phyloP scores from a whole-genome alignment of 1,140 invertebrate species.

The Aphaenogaster ashmeadi region DNA sequence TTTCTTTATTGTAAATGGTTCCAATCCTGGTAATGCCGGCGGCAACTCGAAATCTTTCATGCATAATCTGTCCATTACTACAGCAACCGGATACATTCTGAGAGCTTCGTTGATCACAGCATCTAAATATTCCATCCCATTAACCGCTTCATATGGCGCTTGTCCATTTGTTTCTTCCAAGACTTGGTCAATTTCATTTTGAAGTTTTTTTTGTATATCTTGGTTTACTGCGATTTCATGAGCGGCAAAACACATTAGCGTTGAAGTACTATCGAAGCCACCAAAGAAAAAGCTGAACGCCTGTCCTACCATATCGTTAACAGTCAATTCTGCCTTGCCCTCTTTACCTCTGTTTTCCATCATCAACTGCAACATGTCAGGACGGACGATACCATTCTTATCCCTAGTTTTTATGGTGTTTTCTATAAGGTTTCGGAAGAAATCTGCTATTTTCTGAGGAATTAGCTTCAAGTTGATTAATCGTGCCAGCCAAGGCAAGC shows the following conservation, averaged over 20 bases:
- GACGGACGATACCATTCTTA: slow-evolving; percentile 20
- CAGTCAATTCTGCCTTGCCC: not conserved
- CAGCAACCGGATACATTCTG: slow-evolving; percentile 88
- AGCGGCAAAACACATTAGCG: slow-evolving; percentile 84
- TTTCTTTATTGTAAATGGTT: slow-evolving; percentile 76
- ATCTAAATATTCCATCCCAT: slow-evolving; percentile 86
- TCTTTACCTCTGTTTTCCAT: slow-evolving; percentile 43
- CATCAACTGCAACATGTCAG: slow-evolving; percentile 63
- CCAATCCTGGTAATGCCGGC: slow-evolving; percentile 58
- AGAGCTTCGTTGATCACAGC: slow-evolving; percentile 88
- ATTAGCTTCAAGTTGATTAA: slow-evolving; percentile 16
- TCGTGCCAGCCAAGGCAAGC: not conserved
- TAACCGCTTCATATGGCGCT: slow-evolving; percentile 83
- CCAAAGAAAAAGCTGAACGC: slow-evolving; percentile 87
- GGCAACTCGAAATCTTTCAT: slow-evolving; percentile 87
- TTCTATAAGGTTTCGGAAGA: slow-evolving; percentile 13
- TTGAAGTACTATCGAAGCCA: slow-evolving; percentile 88
- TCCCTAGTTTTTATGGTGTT: slow-evolving; percentile 19
- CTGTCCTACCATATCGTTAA: slow-evolving; percentile 49
- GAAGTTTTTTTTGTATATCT: slow-evolving; percentile 88
- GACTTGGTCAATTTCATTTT: slow-evolving; percentile 87
- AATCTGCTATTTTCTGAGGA: not conserved
- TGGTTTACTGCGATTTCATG: slow-evolving; percentile 88
- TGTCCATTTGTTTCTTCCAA: slow-evolving; percentile 81
- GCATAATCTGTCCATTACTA: slow-evolving; percentile 86